Evolutionary conservation across 2,113 vertebrate species (phyloP).

Genomic region (Redunca redunca): DNA sequence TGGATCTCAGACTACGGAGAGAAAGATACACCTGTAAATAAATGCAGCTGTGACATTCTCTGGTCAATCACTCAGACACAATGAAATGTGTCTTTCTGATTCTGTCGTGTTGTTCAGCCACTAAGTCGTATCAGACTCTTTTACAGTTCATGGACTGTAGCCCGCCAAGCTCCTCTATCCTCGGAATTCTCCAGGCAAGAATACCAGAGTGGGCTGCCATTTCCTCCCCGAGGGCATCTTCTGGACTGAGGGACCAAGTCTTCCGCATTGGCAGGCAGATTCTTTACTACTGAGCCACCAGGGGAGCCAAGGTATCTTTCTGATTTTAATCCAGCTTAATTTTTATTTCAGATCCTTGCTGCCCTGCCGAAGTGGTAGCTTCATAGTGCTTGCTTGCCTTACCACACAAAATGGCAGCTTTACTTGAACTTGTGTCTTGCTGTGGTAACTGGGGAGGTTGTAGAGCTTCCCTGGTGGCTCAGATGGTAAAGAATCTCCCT

Average conservation of each 20-base stretch:
- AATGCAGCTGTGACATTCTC: not conserved
- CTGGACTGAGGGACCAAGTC: not conserved
- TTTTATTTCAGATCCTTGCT: not conserved
- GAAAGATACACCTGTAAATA: not conserved
- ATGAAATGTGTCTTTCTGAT: not conserved
- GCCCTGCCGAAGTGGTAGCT: not conserved
- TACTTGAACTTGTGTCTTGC: not conserved
- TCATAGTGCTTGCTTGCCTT: not conserved
- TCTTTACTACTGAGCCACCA: not conserved
- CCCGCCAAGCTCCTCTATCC: rapidly evolving
- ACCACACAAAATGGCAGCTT: not conserved
- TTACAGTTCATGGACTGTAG: not conserved
- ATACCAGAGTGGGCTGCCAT: not conserved
- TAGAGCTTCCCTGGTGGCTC: not conserved
- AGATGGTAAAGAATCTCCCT: not conserved
- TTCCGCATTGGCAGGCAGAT: not conserved
- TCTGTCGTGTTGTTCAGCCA: not conserved
- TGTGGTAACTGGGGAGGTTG: not conserved
- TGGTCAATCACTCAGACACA: not conserved
- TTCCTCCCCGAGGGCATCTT: not conserved
- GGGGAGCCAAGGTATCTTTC: not conserved
- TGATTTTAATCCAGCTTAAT: not conserved
- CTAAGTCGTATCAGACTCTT: not conserved
- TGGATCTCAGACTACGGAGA: not conserved
- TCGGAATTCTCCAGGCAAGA: not conserved